Percentiles rank a stretch among this genome's conserved stretches.
Conservation (phyloP, 2,888 invertebrate genomes). For the Thereva unica region DNA sequence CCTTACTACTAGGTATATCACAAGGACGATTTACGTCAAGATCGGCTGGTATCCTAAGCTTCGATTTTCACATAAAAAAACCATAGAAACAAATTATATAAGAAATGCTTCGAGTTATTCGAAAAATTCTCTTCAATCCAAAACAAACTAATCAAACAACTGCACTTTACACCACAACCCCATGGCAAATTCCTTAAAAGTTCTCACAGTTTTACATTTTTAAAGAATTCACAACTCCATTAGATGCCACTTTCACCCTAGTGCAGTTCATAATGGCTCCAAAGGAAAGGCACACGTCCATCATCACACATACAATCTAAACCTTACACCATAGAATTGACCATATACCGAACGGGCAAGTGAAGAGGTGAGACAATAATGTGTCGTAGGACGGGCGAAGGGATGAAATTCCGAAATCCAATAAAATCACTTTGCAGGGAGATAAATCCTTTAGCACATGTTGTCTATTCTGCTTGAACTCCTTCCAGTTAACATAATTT, state of each 20-base stretch:
- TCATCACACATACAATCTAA: not conserved
- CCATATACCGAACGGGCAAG: not conserved
- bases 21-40: too few species aligned
- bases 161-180: too few species aligned
- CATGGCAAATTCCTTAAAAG: not conserved
- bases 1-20: too few species aligned
- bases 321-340: conserved; percentile 14
- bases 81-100: too few species aligned
- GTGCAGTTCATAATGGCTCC: conserved; percentile 22
- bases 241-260: conserved; percentile 39
- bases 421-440: conserved; percentile 45
- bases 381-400: conserved; percentile 12
- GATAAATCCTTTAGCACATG: conserved; percentile 43
- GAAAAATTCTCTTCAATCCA: too few species aligned
- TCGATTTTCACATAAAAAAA: too few species aligned
- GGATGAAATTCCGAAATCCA: conserved; percentile 43
- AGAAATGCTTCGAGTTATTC: too few species aligned
- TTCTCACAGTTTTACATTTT: conserved; percentile 35
- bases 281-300: conserved; percentile 6
- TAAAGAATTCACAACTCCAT: conserved; percentile 42
- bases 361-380: conserved; percentile 1
- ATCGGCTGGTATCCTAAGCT: too few species aligned
- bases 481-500: not conserved
- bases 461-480: conserved; percentile 23
- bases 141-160: not conserved